Base-by-base conservation (phyloP, 1,140 invertebrate species). In the Oryctes rhinoceros region DNA sequence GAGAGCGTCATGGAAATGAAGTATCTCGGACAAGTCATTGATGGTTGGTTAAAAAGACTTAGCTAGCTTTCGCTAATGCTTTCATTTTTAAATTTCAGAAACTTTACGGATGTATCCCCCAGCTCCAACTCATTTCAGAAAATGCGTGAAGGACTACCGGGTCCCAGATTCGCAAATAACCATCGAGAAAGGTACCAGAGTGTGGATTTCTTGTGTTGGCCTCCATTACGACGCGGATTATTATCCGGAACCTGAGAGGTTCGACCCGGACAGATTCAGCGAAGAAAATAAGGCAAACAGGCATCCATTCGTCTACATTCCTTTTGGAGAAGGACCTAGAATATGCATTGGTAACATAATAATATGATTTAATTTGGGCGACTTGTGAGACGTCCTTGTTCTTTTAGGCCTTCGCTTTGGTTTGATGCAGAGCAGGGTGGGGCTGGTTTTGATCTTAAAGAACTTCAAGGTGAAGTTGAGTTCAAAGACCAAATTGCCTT, bases 181-280 rank as follows among this genome's bases (percentile, higher is more conserved):
- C 1, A 44, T 80, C 3, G 84, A 88, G 39, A 87, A 88, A 44
- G 90, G 89, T 10, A 89, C 87, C 11, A 84, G 85, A 1, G 83
- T 91, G 10, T 80, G 88, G 6, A 86, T 91, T 35, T 86, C 89
- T 0, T 76, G 88, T 1, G 79, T 85, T 20, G 89, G 86, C 4
- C 81, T 90, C 1, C 89, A 91, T 7, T 84, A 83, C 7, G 90
- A 94, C 83, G 84, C 89, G 0, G 84, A 91, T 76, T 88, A 90
- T 79, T 94, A 90, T 85, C 90, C 92, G 0, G 88, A 94, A 78
- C 93, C 94, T 0, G 87, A 92, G n/a, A 86, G 86, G 82, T 93
- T 93, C 83, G 87, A 90, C 82, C 92, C 92, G 0, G 91, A 92
- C 81, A 85, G 92, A 83, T 93, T 90, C 80, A 6, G 82, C 84